These are phyloP conservation scores for Drosophila kuntzei DNA, from an alignment of 2,888 invertebrate species.

Conservation along the genomic window DNA sequence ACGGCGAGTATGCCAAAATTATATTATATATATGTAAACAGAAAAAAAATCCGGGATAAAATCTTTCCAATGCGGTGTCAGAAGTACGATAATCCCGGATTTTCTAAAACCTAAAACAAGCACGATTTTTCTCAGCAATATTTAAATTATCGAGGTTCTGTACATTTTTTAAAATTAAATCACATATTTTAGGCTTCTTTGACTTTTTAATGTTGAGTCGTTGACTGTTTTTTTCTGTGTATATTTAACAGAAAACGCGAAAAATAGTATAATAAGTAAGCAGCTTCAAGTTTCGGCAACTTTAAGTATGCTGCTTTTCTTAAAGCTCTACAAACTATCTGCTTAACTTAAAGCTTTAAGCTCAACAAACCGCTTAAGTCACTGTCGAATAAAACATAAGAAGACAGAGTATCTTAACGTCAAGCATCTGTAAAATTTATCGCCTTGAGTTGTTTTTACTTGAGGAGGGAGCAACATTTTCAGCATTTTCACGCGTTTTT, in stretches of 20 bases:
- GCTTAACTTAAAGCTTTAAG: background rate
- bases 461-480: slow-evolving; percentile 32
- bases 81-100: too few relatives aligned
- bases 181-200: too few relatives aligned
- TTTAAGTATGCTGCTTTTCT: too few relatives aligned
- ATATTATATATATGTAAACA: background rate
- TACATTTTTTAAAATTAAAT: too few relatives aligned
- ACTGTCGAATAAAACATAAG: background rate
- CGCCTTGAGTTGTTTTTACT: slow-evolving; percentile 40
- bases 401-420: slow-evolving; percentile 5
- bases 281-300: background rate
- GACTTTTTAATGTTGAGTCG: too few relatives aligned
- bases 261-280: background rate
- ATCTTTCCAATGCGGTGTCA: too few relatives aligned
- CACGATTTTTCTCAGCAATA: too few relatives aligned
- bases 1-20: background rate
- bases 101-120: too few relatives aligned
- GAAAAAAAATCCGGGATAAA: too few relatives aligned
- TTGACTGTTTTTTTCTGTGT: too few relatives aligned
- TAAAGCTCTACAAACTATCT: background rate
- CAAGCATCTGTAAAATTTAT: background rate
- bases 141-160: too few relatives aligned
- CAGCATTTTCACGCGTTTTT: slow-evolving; percentile 62
- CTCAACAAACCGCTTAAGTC: background rate
- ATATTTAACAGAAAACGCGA: background rate